These are phyloP conservation scores for Aldrovandia affinis DNA, from an alignment of 2,797 vertebrate genomes.

Conservation along the genomic window DNA sequence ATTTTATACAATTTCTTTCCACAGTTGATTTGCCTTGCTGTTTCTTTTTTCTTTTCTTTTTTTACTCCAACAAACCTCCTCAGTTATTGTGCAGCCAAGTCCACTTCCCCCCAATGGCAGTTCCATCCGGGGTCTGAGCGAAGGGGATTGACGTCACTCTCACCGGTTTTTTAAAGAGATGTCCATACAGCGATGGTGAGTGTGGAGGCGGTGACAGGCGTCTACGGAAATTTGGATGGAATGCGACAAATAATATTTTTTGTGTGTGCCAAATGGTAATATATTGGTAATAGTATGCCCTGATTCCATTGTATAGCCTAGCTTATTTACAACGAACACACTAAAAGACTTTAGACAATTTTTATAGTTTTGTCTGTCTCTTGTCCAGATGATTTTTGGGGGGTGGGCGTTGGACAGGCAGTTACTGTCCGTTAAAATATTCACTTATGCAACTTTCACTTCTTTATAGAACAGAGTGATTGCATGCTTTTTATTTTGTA, in stretches of 20 bases:
- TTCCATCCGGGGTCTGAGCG: conserved; percentile 74
- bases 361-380: no score
- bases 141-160: conserved; percentile 50
- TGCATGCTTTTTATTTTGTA: no score
- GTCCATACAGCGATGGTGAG: neutral
- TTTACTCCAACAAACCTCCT: conserved; percentile 66
- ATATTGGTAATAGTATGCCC: no score
- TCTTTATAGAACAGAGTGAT: neutral
- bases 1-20: conserved; percentile 18
- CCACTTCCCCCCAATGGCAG: conserved; percentile 75
- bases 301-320: no score
- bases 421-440: neutral
- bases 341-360: no score
- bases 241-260: no score
- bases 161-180: conserved; percentile 36
- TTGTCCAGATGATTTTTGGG: no score
- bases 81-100: conserved; percentile 64
- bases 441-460: neutral
- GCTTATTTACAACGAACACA: no score
- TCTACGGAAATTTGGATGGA: conserved; percentile 7
- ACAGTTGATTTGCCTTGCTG: conserved; percentile 47
- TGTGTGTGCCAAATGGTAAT: no score
- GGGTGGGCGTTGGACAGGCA: no score
- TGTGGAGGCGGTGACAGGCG: neutral
- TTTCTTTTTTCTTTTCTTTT: conserved; percentile 54